phyloP scores from a whole-genome alignment of 2,113 vertebrate genomes.

The Sceloporus undulatus region DNA sequence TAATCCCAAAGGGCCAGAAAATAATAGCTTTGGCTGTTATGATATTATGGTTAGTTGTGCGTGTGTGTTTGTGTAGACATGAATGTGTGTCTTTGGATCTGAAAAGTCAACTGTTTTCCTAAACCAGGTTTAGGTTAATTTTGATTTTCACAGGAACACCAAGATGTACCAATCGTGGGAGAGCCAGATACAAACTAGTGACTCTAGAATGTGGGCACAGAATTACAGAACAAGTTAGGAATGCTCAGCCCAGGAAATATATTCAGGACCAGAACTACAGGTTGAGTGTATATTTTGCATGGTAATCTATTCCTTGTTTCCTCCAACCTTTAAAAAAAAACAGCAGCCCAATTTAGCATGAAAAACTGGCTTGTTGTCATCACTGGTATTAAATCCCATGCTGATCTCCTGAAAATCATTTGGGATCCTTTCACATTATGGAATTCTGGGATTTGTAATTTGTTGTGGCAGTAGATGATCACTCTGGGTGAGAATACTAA shows the following conservation, averaged over 20 bases:
- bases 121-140: conserved; percentile 1
- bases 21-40: conserved; percentile 26
- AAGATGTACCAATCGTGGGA: background rate
- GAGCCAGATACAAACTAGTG: background rate
- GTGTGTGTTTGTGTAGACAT: too few species aligned
- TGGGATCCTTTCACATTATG: background rate
- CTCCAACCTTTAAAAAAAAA: background rate
- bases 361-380: background rate
- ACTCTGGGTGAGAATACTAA: too few species aligned
- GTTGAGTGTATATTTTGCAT: background rate
- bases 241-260: background rate
- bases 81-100: conserved; percentile 43
- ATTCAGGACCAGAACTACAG: background rate
- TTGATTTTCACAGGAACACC: background rate
- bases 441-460: too few species aligned
- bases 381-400: background rate
- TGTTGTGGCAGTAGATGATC: too few species aligned
- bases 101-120: conserved; percentile 54
- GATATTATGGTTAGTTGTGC: conserved; percentile 30
- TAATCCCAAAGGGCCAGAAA: conserved; percentile 53
- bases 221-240: background rate
- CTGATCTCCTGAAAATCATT: background rate
- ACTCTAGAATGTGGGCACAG: background rate
- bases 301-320: background rate
- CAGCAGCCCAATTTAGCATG: background rate